These are phyloP conservation scores for Megalurothrips usitatus DNA, from an alignment of 2,888 invertebrate species.

Conservation along the genomic window DNA sequence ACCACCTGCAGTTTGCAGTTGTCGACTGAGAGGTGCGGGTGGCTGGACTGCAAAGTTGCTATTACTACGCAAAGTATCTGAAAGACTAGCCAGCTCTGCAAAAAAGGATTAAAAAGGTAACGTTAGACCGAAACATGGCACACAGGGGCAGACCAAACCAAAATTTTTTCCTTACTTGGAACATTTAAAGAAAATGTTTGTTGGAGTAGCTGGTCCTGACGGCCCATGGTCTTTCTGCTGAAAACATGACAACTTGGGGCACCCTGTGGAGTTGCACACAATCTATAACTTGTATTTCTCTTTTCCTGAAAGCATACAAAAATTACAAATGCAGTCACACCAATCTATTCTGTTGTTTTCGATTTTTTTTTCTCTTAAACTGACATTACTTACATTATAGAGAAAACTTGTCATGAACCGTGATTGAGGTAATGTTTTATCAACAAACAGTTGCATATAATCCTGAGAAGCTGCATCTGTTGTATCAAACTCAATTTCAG, in stretches of 20 bases:
- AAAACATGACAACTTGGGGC: background rate
- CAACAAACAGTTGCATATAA: background rate
- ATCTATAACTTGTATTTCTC: background rate
- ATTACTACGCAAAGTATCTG: background rate
- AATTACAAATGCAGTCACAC: background rate
- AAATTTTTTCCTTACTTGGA: background rate
- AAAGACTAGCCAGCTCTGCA: background rate
- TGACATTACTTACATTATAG: background rate
- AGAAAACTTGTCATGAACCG: background rate
- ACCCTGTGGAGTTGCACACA: background rate
- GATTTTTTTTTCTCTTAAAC: background rate
- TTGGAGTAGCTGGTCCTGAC: background rate
- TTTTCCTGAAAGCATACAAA: background rate
- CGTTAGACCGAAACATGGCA: background rate
- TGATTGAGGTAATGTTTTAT: slow-evolving; percentile 8
- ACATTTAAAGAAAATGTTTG: background rate
- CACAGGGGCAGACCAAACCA: background rate
- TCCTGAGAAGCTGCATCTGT: background rate
- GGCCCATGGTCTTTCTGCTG: background rate
- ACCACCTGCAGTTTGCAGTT: background rate
- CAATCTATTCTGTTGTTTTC: too few relatives aligned
- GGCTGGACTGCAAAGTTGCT: background rate
- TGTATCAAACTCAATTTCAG: background rate
- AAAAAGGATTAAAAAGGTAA: background rate
- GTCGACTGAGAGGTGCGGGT: background rate